A percentile compares a stretch with the other conserved stretches of the same genome.
phyloP scores from a whole-genome alignment of 1,140 invertebrate genomes.

The Nylanderia fulva region DNA sequence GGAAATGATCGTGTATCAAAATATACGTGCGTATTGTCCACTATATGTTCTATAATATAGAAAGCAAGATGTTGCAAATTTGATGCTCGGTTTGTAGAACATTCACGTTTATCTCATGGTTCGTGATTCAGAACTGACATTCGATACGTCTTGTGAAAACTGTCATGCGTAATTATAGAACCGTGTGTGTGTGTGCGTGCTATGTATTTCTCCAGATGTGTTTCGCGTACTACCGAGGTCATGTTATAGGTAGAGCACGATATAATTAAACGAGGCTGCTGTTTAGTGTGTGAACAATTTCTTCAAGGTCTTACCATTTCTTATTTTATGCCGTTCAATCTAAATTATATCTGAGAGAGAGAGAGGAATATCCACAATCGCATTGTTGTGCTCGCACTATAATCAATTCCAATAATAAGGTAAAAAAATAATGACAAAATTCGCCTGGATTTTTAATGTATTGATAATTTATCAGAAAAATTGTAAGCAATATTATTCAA shows the following conservation, averaged over 20 bases:
- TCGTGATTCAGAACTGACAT: slow-evolving; percentile 42
- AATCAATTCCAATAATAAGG: neutral
- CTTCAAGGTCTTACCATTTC: slow-evolving; percentile 18
- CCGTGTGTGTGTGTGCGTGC: neutral
- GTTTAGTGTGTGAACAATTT: slow-evolving; percentile 51
- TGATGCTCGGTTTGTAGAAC: neutral
- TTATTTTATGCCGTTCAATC: slow-evolving; percentile 20
- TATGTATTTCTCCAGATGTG: slow-evolving; percentile 43
- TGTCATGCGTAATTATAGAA: slow-evolving; percentile 57
- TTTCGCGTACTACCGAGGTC: slow-evolving; percentile 9
- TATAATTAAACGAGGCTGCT: slow-evolving; percentile 44
- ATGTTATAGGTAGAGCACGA: slow-evolving; percentile 38
- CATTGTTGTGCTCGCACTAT: neutral
- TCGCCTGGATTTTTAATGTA: neutral
- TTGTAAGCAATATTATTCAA: slow-evolving; percentile 23
- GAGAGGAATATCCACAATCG: neutral
- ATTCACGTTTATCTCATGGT: slow-evolving; percentile 36
- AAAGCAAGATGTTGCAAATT: slow-evolving; percentile 12
- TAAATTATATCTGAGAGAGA: slow-evolving; percentile 21
- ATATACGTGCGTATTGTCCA: too few relatives aligned
- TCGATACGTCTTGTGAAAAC: slow-evolving; percentile 41
- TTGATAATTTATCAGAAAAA: neutral
- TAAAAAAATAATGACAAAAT: slow-evolving; percentile 6
- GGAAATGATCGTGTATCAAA: neutral
- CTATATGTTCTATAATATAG: neutral